Percentiles rank a stretch among this genome's conserved stretches.
phyloP scores from a whole-genome alignment of 2,113 vertebrate genomes.

The Cheirogaleus medius region DNA sequence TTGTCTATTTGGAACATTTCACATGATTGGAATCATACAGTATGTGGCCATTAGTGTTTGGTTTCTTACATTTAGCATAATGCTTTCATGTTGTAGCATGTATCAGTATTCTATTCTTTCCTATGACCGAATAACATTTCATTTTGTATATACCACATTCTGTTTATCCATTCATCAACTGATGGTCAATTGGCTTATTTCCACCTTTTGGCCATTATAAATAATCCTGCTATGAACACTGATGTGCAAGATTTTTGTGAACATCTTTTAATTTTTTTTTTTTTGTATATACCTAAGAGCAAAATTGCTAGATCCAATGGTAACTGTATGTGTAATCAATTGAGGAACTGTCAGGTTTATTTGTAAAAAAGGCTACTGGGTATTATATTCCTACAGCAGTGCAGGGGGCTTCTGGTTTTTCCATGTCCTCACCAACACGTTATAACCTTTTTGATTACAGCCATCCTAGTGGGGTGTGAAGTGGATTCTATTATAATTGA shows the following conservation, averaged over 20 bases:
- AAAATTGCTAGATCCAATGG: neutral
- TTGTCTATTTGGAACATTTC: neutral
- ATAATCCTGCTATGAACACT: too few relatives aligned
- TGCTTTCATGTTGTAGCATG: neutral
- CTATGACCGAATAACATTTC: neutral
- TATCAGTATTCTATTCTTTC: neutral
- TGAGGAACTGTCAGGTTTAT: neutral
- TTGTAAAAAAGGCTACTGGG: neutral
- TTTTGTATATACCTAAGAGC: neutral
- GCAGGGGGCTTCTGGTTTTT: fast-evolving
- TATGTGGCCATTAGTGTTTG: neutral
- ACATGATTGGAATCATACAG: neutral
- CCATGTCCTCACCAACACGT: neutral
- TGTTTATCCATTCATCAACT: neutral
- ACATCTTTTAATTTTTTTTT: neutral
- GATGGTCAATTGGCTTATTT: neutral
- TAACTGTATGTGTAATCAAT: neutral
- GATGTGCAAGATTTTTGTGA: neutral
- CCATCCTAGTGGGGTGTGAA: neutral
- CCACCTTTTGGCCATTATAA: neutral
- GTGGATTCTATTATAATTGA: neutral
- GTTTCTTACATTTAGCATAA: neutral
- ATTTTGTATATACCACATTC: neutral
- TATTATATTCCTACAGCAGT: fast-evolving
- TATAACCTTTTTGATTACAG: neutral